phyloP scores from a whole-genome alignment of 2,113 vertebrate species.

The Bubalus kerabau region DNA sequence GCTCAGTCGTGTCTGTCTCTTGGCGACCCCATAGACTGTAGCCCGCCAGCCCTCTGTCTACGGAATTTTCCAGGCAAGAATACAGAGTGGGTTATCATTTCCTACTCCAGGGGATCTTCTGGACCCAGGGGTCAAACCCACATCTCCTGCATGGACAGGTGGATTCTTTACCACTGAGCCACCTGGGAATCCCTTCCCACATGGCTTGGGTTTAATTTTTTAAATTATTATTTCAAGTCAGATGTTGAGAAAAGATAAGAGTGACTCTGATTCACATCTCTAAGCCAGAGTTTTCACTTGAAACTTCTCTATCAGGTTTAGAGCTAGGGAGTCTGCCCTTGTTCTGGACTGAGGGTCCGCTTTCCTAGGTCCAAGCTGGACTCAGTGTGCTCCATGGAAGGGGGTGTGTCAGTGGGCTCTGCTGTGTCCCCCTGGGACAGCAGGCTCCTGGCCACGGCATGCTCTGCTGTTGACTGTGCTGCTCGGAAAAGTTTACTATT shows the following conservation, averaged over 20 bases:
- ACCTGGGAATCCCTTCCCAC: neutral
- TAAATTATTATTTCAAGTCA: neutral
- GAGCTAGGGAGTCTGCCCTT: neutral
- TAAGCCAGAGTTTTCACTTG: neutral
- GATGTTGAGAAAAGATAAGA: neutral
- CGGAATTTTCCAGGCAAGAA: neutral
- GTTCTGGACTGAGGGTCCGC: fast-evolving
- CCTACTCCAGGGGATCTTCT: neutral
- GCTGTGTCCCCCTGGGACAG: fast-evolving
- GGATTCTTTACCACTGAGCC: neutral
- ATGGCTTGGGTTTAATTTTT: neutral
- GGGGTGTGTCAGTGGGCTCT: fast-evolving
- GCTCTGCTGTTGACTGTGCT: neutral
- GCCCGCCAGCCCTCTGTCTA: neutral
- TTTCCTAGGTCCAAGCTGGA: fast-evolving
- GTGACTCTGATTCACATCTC: neutral
- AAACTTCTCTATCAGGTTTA: neutral
- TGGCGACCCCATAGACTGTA: neutral
- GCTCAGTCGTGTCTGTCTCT: neutral
- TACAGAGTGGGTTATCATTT: neutral
- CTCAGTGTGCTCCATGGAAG: fast-evolving
- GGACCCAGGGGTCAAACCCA: neutral
- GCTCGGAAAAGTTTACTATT: neutral
- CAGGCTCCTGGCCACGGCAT: fast-evolving
- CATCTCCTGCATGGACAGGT: neutral